Percentiles rank a stretch among this genome's conserved stretches.
These are phyloP conservation scores for Hemiscyllium ocellatum DNA, from an alignment of 2,113 vertebrate genomes.

Conservation along the genomic window DNA sequence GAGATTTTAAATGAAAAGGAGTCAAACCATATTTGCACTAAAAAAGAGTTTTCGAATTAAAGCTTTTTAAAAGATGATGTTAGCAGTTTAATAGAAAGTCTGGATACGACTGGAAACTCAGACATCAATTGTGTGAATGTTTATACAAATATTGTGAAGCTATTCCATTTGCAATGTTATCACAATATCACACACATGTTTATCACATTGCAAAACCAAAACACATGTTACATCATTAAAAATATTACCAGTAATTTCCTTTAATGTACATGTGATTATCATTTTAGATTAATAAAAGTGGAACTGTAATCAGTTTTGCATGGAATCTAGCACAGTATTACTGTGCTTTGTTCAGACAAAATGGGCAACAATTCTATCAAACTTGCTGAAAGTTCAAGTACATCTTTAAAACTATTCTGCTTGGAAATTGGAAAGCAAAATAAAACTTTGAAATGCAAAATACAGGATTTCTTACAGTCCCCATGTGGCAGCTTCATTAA, in stretches of 20 bases:
- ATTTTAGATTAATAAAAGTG: not conserved
- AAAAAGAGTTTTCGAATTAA: not conserved
- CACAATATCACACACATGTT: not conserved
- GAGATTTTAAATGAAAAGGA: not conserved
- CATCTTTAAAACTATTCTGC: not conserved
- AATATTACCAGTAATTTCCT: conserved; percentile 8
- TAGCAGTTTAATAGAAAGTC: not conserved
- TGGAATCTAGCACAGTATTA: not conserved
- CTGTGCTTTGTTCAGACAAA: not conserved
- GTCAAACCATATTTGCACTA: not conserved
- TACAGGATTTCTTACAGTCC: no score
- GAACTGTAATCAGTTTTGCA: not conserved
- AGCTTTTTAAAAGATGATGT: not conserved
- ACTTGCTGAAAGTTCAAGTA: not conserved
- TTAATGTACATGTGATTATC: not conserved
- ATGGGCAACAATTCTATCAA: not conserved
- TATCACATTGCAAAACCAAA: not conserved
- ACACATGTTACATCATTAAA: not conserved
- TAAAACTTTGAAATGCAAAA: no score
- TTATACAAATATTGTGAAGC: not conserved
- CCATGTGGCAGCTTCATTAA: no score
- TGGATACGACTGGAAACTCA: not conserved
- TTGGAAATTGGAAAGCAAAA: not conserved
- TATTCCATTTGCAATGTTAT: not conserved
- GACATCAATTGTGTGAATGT: not conserved